A percentile compares a stretch with the other conserved stretches of the same genome.
Conservation (phyloP, 2,888 invertebrate species). For the Elegia similella region DNA sequence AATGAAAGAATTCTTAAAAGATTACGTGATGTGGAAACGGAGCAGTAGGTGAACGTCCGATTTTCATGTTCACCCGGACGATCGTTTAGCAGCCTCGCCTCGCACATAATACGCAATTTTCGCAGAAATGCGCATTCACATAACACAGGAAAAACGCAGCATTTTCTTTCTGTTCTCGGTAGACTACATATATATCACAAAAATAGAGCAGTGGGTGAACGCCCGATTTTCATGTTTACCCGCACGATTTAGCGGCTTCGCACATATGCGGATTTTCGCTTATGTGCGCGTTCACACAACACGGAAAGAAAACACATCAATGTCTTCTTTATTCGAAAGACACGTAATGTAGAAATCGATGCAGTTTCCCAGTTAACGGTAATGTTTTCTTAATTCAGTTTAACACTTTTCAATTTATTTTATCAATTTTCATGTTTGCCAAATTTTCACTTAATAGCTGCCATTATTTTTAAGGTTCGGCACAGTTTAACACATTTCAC, state of each 20-base stretch:
- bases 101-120: slow-evolving; percentile 15
- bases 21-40: slow-evolving; percentile 12
- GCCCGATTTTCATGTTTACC: slow-evolving; percentile 36
- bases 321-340: background rate
- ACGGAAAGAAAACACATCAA: slow-evolving; percentile 22
- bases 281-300: slow-evolving; percentile 27
- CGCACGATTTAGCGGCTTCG: background rate
- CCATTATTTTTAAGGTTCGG: background rate
- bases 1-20: slow-evolving; percentile 13
- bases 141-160: slow-evolving; percentile 28
- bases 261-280: slow-evolving; percentile 15
- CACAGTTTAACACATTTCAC: slow-evolving; percentile 2
- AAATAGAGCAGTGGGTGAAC: slow-evolving; percentile 31
- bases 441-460: background rate
- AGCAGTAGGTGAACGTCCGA: slow-evolving; percentile 37
- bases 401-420: background rate
- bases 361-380: too few relatives aligned
- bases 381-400: too few relatives aligned
- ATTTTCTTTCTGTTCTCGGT: background rate
- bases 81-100: slow-evolving; percentile 5
- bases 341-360: too few relatives aligned
- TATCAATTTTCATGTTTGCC: background rate
- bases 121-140: slow-evolving; percentile 24
- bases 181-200: background rate
- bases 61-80: slow-evolving; percentile 29